Base-by-base conservation (phyloP, 2,888 invertebrate genomes). In the Scaptomyza polygonia region DNA sequence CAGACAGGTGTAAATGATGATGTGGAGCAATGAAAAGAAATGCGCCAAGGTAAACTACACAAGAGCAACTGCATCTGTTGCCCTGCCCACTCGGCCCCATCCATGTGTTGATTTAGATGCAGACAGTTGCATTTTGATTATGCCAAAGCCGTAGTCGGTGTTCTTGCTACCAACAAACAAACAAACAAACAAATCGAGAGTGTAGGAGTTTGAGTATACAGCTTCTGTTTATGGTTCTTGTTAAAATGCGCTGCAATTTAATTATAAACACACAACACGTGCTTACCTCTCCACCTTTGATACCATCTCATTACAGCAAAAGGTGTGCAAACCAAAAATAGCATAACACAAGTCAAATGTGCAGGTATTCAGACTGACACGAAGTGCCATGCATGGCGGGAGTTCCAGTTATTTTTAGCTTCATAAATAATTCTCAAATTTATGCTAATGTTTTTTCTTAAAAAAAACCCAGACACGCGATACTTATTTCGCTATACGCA, bases 191-290 rank as follows among this genome's bases (percentile, higher is more conserved):
- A 36, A 58, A 44, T 18, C 8, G 2, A 18, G 52, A 18, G 48
- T 49, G 59, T 45, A 5, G 25, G 58, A 21, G 21, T 21, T 3
- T 21, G 47, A 5, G 34, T 34, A 14, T 34, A n/a, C 59, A 55
- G 59, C 51, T 36, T 39, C 27, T 69, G 48, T 47, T 56, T 47
- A 40, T 52, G 52, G 32, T 43, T 40, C 43, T 63, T 67, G 79
- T 79, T 78, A 65, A 77, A 75, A 67, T 72, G 77, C 54, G 47
- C 76, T 55, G 81, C 82, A 76, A 72, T 82, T 82, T 84, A 86
- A 82, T 82, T 82, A 84, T 78, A 82, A 86, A 81, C 79, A 82
- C 73, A 84, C 82, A 78, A 67, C 87, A 78, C 85, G 85, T 84
- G 76, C 75, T 67, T 42, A 39, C 40, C 36, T 6, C 36, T n/a